phyloP scores from a whole-genome alignment of 2,797 vertebrate species.

The Oceanodroma leucorhoa region DNA sequence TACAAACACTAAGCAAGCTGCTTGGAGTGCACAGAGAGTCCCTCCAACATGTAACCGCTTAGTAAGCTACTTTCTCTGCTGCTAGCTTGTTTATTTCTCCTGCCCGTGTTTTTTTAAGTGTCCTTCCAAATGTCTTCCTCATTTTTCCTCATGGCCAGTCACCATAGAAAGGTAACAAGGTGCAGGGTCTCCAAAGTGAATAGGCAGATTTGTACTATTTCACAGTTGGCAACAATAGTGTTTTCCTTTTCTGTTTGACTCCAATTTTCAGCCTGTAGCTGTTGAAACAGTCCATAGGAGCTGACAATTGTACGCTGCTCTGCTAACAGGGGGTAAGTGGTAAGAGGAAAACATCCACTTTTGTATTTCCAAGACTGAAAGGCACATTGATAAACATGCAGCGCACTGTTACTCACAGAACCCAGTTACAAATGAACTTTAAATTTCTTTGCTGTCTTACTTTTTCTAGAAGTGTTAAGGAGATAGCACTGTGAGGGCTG shows the following conservation, averaged over 20 bases:
- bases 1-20: background rate
- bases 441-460: background rate
- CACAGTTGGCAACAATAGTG: background rate
- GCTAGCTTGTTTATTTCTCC: background rate
- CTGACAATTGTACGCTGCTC: background rate
- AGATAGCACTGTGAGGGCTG: background rate
- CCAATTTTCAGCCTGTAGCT: background rate
- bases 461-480: background rate
- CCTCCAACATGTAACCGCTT: background rate
- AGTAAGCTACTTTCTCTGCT: background rate
- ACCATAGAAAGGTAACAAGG: background rate
- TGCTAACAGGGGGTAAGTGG: background rate
- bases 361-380: background rate
- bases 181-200: background rate
- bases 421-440: background rate
- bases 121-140: background rate
- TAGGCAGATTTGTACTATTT: background rate
- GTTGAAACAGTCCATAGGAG: background rate
- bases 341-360: background rate
- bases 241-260: background rate
- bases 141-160: background rate
- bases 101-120: background rate
- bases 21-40: background rate
- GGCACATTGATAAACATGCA: background rate
- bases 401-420: background rate